phyloP scores from a whole-genome alignment of 2,113 vertebrate species.

The Chionis minor region DNA sequence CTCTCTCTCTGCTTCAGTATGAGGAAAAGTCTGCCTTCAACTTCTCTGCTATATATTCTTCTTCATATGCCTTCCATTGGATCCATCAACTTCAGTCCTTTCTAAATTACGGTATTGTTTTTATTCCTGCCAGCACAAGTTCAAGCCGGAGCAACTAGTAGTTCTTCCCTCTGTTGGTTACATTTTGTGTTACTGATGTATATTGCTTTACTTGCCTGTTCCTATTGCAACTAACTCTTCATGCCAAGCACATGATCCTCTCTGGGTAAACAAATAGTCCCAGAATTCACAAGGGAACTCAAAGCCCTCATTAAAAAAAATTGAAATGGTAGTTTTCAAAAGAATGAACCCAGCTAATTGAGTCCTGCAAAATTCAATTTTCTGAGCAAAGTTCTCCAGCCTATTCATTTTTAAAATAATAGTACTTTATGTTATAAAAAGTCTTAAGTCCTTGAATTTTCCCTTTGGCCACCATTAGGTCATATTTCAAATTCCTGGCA shows the following conservation, averaged over 20 bases:
- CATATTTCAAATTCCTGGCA: slow-evolving; percentile 36
- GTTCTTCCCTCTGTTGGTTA: background rate
- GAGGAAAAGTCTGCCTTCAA: background rate
- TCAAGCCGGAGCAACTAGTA: background rate
- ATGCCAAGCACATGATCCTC: background rate
- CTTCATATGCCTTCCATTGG: background rate
- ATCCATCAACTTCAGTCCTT: background rate
- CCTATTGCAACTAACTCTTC: background rate
- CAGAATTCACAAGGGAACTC: background rate
- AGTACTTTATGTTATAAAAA: background rate
- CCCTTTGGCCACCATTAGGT: background rate
- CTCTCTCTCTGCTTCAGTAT: background rate
- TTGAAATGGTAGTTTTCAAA: background rate
- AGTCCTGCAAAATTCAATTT: slow-evolving; percentile 19
- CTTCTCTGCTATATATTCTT: background rate
- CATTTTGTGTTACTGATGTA: background rate
- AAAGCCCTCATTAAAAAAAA: background rate
- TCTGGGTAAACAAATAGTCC: slow-evolving; percentile 21
- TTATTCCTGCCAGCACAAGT: background rate
- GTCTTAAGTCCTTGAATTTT: background rate
- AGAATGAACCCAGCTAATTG: background rate
- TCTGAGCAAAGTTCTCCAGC: slow-evolving; percentile 8
- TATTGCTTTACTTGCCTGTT: background rate
- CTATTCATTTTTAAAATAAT: slow-evolving; percentile 1
- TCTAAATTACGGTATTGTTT: background rate